phyloP scores from a whole-genome alignment of 2,888 invertebrate species.

The Hypselothyrea guttata region DNA sequence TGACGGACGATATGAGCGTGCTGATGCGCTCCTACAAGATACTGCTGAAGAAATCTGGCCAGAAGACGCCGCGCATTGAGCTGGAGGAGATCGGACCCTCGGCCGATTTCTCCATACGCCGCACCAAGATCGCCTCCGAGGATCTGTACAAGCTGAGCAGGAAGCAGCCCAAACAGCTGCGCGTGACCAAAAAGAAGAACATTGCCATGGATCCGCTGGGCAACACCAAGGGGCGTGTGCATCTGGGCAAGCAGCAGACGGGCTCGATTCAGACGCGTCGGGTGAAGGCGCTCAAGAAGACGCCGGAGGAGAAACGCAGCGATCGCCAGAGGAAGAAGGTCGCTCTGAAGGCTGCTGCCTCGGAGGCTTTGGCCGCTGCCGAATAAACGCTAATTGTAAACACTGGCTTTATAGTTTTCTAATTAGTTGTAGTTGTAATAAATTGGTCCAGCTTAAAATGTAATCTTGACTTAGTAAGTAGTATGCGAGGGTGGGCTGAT shows the following conservation, averaged over 20 bases:
- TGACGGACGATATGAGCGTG: conserved; percentile 89
- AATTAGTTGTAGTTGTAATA: conserved; percentile 62
- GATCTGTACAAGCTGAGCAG: conserved; percentile 93
- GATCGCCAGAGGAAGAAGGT: conserved; percentile 84
- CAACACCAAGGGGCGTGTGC: conserved; percentile 94
- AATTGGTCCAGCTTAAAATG: conserved; percentile 71
- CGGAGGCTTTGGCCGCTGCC: conserved; percentile 51
- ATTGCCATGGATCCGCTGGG: conserved; percentile 93
- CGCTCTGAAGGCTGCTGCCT: conserved; percentile 70
- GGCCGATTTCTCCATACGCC: conserved; percentile 91
- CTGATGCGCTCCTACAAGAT: conserved; percentile 91
- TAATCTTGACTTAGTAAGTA: conserved; percentile 40
- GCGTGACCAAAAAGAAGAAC: conserved; percentile 94
- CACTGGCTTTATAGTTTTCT: conserved; percentile 28
- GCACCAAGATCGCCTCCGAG: conserved; percentile 94
- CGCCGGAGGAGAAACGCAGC: conserved; percentile 86
- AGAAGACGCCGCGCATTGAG: conserved; percentile 94
- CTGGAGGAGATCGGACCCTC: conserved; percentile 90
- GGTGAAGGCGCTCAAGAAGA: conserved; percentile 93
- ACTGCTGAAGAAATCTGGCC: conserved; percentile 94
- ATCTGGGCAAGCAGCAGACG: conserved; percentile 95
- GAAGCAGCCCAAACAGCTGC: conserved; percentile 90
- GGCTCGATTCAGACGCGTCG: conserved; percentile 91
- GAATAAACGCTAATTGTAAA: conserved; percentile 24
- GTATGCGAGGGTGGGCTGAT: conserved; percentile 11